Conservation (phyloP, 2,113 vertebrate species). For the Hippocampus mohnikei region DNA sequence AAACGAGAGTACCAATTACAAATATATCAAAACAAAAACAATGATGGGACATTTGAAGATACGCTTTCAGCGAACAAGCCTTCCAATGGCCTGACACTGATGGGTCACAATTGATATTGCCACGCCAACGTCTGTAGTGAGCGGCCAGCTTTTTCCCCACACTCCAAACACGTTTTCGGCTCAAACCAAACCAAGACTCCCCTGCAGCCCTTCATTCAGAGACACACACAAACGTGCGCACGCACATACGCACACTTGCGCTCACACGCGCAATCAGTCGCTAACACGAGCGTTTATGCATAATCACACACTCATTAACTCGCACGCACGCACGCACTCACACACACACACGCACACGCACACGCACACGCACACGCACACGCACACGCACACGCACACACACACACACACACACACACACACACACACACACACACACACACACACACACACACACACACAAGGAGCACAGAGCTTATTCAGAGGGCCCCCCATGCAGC, state of each 20-base stretch:
- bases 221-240: constrained; percentile 22
- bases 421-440: constrained; percentile 22
- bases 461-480: constrained; percentile 46
- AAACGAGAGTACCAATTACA: constrained; percentile 4
- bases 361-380: constrained; percentile 14
- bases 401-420: constrained; percentile 2
- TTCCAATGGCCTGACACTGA: constrained; percentile 23
- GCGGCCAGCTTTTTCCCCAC: constrained; percentile 69
- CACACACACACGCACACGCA: constrained; percentile 9
- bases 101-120: constrained; percentile 23
- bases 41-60: constrained; percentile 26
- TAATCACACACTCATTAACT: constrained; percentile 15
- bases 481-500: constrained; percentile 37
- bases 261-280: no score
- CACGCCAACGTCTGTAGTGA: constrained; percentile 46
- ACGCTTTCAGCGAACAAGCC: constrained; percentile 16
- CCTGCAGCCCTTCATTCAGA: constrained; percentile 25
- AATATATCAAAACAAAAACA: not conserved
- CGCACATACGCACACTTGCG: not conserved
- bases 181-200: constrained; percentile 23
- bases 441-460: constrained; percentile 17
- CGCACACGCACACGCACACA: constrained; percentile 3
- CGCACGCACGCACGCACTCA: not conserved
- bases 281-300: constrained; percentile 12
- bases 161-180: constrained; percentile 66